Percentiles rank a stretch among this genome's conserved stretches.
Evolutionary conservation across 1,140 invertebrate genomes (phyloP).

Genomic region (Phenacoccus solenopsis): DNA sequence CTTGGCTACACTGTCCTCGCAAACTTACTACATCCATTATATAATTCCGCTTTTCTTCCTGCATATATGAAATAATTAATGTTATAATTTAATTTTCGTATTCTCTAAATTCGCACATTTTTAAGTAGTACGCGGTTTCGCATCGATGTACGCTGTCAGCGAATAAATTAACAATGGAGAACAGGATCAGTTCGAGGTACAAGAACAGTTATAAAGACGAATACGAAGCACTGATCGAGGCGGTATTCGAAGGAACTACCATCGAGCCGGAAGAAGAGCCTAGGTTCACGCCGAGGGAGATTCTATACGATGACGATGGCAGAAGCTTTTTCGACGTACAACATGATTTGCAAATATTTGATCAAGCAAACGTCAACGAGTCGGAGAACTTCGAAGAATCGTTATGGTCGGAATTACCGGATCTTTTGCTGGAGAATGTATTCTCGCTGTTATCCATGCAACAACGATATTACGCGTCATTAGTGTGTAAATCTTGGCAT

Average conservation of each 20-base stretch:
- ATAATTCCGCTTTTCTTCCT: background rate
- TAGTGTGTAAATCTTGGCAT: conserved; percentile 56
- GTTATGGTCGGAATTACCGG: conserved; percentile 54
- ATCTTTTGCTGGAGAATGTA: conserved; percentile 63
- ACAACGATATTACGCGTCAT: conserved; percentile 53
- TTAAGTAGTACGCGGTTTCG: no score
- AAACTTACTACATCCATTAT: background rate
- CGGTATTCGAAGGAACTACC: background rate
- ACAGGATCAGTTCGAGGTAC: background rate
- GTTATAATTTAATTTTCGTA: background rate
- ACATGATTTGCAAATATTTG: background rate
- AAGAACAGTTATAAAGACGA: conserved; percentile 10
- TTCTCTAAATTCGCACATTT: background rate
- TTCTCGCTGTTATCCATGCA: conserved; percentile 54
- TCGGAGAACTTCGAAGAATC: background rate
- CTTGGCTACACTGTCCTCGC: background rate
- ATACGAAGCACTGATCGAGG: background rate
- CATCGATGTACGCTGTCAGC: no score
- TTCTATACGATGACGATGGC: background rate
- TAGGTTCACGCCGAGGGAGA: background rate
- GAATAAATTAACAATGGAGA: background rate
- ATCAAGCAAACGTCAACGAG: background rate
- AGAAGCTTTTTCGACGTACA: conserved; percentile 6
- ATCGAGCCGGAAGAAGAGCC: background rate
- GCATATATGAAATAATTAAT: background rate